These are phyloP conservation scores for Micropterix aruncella DNA, from an alignment of 2,888 invertebrate genomes.

Conservation along the genomic window DNA sequence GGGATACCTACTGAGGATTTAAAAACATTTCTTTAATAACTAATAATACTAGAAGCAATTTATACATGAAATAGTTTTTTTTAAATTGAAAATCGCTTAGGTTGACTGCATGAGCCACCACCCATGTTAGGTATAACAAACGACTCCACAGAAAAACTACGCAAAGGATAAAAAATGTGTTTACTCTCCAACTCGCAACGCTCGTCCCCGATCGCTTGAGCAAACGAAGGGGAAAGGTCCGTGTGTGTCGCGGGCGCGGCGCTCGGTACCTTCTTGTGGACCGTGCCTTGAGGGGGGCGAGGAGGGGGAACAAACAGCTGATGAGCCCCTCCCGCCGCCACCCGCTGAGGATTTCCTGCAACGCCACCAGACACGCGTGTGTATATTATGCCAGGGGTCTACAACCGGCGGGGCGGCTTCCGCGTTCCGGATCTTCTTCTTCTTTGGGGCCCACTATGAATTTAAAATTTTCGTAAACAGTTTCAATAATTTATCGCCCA, in stretches of 20 bases:
- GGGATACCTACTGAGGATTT: no score
- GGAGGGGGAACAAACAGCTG: conserved; percentile 36
- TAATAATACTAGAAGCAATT: no score
- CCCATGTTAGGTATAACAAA: no score
- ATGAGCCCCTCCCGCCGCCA: conserved; percentile 17
- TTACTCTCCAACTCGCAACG: not conserved
- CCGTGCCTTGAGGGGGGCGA: conserved; percentile 18
- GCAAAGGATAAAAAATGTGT: not conserved
- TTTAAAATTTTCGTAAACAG: no score
- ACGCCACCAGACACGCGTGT: not conserved
- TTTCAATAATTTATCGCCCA: no score
- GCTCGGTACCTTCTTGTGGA: conserved; percentile 13
- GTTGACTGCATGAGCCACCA: no score
- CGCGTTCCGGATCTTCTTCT: no score
- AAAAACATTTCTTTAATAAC: no score
- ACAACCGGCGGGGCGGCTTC: not conserved
- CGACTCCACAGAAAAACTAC: no score
- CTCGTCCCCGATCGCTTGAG: conserved; percentile 28
- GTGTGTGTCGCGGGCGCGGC: conserved; percentile 20
- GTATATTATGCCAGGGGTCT: not conserved
- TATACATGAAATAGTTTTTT: no score
- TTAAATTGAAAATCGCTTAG: no score
- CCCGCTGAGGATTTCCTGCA: not conserved
- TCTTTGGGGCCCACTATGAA: no score
- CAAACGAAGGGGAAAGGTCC: conserved; percentile 40